Evolutionary conservation across 2,797 vertebrate genomes (phyloP), one percentile per base, ranked within the genome.

Genomic region (Melanotaenia pygmaea): DNA sequence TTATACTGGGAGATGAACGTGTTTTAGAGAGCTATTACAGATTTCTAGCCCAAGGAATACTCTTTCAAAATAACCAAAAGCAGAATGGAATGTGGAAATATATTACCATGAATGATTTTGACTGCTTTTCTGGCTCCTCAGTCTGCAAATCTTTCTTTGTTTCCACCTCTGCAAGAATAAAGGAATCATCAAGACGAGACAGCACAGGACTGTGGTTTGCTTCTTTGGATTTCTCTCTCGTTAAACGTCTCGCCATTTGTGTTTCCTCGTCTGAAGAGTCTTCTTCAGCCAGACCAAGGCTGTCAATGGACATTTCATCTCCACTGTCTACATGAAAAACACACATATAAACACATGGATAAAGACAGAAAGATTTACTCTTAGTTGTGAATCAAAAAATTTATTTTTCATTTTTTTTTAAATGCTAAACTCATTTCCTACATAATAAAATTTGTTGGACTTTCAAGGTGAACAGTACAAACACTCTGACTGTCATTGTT

Each of bases 241-340:
- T 61, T 76, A 68, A 76, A 76, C 1, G 4, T 57, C 54, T 47
- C 11, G 72, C 63, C 30, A 59, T 75, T 54, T 68, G 79, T 37
- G 79, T 43, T 54, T 93, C 91, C 63, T 92, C 91, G 1, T 89
- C 87, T 34, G 88, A 89, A 28, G 83, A 90, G 80, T 88, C 88
- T 40, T 83, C 84, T 67, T 90, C 86, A 59, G 74, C 56, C 76
- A 87, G 69, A 34, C 35, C 79, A 40, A 88, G 70, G 72, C 89
- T 89, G 62, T 90, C 86, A 35, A 71, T 80, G 68, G 86, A 91
- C 74, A 88, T 85, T 54, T 92, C 92, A 32, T 87, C 87, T 20
- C 63, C 87, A 35, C 84, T 88, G 77, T 90, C 93, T 93, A 77
- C 12, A 47, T 26, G 35, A 73, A 61, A 79, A 61, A 79, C 24